Evolutionary conservation across 2,113 vertebrate genomes (phyloP), one percentile per base, ranked within the genome.

Genomic region (Melierax canorus): DNA sequence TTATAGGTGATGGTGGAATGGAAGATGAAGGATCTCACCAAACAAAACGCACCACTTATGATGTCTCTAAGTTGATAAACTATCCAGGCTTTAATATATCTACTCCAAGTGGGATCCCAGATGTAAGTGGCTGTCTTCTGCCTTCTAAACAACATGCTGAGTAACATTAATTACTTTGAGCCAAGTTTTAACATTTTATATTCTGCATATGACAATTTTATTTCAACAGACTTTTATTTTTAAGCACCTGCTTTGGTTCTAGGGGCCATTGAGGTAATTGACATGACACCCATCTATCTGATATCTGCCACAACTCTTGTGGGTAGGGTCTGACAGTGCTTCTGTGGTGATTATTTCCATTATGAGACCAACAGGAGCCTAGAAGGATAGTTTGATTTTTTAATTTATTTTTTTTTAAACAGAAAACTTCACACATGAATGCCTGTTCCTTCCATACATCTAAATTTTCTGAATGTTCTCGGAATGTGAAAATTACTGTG

Each of bases 11-110:
- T 53, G 97, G 82, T 59, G 98, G 97, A 71, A 76, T 91, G 20
- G 97, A 98, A 74, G 72, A 93, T 59, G 98, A 97, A 80, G 98
- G 98, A 38, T 89, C 93, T 71, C 92, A 56, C 18, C 74, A 81
- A 45, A 96, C 97, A 68, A 97, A 90, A 87, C 97, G 93, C 53
- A 43, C 98, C 83, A 99, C 99, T 59, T 99, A 99, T 0, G 99
- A 99, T 95, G 98, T 99, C 90, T 98, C 99, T 2, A 99, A 99
- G 96, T 94, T 99, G 96, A 97, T 99, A 50, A 99, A 99, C 97
- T 99, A 99, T 81, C 99, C 99, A 63, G 99, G 99, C 48, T 99
- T 99, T 97, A 99, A 99, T 92, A 98, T 99, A 36, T 97, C 98
- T 59, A 94, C 98, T 78, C 98, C 99, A 86, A 96, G 98, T 91